Conservation (phyloP, 2,113 vertebrate genomes). For the Sisor rabdophorus region DNA sequence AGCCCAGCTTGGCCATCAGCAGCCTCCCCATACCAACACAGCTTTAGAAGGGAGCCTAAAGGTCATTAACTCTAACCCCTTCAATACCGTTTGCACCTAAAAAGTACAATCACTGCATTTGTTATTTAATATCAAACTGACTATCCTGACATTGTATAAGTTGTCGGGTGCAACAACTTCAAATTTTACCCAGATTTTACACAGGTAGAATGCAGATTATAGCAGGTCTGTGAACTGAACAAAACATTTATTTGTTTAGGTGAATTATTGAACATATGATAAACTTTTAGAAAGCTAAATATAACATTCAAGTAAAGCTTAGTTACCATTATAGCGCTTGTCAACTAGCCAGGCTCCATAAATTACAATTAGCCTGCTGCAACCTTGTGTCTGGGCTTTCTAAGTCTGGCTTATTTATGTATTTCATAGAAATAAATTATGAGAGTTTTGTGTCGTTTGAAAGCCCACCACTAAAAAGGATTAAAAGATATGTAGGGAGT, state of each 20-base stretch:
- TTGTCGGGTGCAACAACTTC: slow-evolving; percentile 20
- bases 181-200: too few relatives aligned
- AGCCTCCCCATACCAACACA: slow-evolving; percentile 57
- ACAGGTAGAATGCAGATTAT: slow-evolving; percentile 25
- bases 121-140: slow-evolving; percentile 21
- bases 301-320: slow-evolving; percentile 48
- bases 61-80: slow-evolving; percentile 65
- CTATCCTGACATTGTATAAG: not conserved
- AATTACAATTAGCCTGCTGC: slow-evolving; percentile 58
- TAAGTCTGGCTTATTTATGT: slow-evolving; percentile 67
- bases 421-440: slow-evolving; percentile 58
- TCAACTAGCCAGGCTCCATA: slow-evolving; percentile 51
- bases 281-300: slow-evolving; percentile 47
- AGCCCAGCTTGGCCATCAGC: slow-evolving; percentile 65
- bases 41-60: slow-evolving; percentile 77
- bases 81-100: slow-evolving; percentile 43
- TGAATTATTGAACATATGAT: not conserved
- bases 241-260: not conserved
- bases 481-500: too few relatives aligned
- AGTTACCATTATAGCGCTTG: slow-evolving; percentile 59
- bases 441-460: too few relatives aligned
- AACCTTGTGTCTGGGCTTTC: slow-evolving; percentile 59
- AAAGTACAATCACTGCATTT: slow-evolving; percentile 21
- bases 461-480: too few relatives aligned
- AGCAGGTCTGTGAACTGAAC: not conserved